Evolutionary conservation across 2,797 vertebrate species (phyloP).

Genomic region (Gymnoscopelus braueri): DNA sequence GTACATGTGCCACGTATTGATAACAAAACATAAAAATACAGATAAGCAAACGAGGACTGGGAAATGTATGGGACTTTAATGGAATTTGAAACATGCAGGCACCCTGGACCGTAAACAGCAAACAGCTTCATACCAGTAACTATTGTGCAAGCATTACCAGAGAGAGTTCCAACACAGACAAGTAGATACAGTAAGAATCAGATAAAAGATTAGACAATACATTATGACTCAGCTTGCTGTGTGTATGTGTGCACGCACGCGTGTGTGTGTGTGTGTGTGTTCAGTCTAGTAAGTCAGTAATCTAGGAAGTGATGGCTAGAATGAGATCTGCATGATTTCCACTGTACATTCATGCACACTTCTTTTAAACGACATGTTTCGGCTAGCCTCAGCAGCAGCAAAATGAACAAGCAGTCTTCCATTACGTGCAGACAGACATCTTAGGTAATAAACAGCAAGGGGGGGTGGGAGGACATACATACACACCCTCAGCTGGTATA

Average conservation of each 20-base stretch:
- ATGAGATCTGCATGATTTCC: neutral
- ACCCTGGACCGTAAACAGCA: neutral
- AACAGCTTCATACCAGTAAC: no score
- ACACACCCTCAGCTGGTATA: slow-evolving; percentile 14
- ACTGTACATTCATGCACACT: neutral
- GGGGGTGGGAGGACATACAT: no score
- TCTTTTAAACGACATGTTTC: slow-evolving; percentile 13
- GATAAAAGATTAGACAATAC: neutral
- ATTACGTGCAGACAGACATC: slow-evolving; percentile 37
- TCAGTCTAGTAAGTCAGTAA: neutral
- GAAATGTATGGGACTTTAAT: neutral
- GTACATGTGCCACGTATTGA: neutral
- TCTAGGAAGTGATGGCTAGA: slow-evolving; percentile 2
- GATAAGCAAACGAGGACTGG: neutral
- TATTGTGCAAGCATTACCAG: no score
- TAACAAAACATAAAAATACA: neutral
- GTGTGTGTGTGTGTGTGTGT: slow-evolving; percentile 18
- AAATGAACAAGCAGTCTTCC: slow-evolving; percentile 65
- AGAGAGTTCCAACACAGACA: no score
- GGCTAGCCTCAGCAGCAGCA: slow-evolving; percentile 27
- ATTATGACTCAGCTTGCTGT: slow-evolving; percentile 3
- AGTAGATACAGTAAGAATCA: slow-evolving; percentile 1
- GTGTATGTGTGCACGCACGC: neutral
- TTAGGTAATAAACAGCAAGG: slow-evolving; percentile 13
- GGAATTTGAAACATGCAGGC: neutral